These are phyloP conservation scores for Dione juno DNA, from an alignment of 2,888 invertebrate genomes.

Conservation along the genomic window DNA sequence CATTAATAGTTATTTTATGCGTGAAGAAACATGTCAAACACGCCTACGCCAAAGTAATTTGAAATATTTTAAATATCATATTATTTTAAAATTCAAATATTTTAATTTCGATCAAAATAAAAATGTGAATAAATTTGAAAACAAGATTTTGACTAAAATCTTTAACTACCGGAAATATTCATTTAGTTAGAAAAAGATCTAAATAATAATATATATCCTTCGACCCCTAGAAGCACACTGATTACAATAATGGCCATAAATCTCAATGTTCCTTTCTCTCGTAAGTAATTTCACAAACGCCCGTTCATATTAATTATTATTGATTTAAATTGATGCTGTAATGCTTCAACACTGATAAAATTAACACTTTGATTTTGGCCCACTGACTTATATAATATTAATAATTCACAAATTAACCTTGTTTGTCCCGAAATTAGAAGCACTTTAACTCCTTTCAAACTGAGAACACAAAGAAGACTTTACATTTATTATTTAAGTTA, in stretches of 20 bases:
- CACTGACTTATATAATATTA: conserved; percentile 16
- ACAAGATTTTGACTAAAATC: no score
- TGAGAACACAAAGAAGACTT: not conserved
- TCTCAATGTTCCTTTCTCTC: conserved; percentile 14
- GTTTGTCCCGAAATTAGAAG: conserved; percentile 1
- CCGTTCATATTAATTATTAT: not conserved
- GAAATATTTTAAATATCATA: no score
- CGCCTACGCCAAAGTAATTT: no score
- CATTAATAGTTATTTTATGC: no score
- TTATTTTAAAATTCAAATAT: no score
- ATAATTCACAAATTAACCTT: conserved; percentile 1
- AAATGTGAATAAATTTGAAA: no score
- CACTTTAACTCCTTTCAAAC: not conserved
- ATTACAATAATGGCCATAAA: not conserved
- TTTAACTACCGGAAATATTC: no score
- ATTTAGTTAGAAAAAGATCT: no score
- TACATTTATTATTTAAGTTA: not conserved
- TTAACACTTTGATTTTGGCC: conserved; percentile 7
- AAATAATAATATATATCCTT: no score
- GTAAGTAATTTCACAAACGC: conserved; percentile 1
- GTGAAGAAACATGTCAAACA: no score
- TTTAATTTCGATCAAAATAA: no score
- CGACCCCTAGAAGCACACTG: not conserved
- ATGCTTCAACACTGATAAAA: not conserved
- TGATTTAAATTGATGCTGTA: conserved; percentile 10